Percentiles rank a stretch among this genome's conserved stretches.
Conservation (phyloP, 2,797 vertebrate genomes). For the Okamejei kenojei region DNA sequence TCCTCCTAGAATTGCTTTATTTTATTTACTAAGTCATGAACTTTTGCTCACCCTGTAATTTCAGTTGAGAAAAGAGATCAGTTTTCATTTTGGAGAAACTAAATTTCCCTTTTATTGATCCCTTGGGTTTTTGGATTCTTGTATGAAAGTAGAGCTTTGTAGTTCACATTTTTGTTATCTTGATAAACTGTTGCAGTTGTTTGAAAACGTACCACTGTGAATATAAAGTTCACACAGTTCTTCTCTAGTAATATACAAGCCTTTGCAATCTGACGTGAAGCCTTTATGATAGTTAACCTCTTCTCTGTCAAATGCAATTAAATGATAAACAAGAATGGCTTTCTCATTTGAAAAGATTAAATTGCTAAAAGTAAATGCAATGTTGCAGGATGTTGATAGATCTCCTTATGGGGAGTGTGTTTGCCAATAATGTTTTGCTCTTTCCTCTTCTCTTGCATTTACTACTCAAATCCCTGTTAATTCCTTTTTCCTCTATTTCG, state of each 20-base stretch:
- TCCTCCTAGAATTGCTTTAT: not conserved
- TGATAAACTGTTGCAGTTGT: not conserved
- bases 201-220: not conserved
- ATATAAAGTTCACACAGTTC: not conserved
- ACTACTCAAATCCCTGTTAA: too few species aligned
- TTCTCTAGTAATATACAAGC: not conserved
- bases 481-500: too few species aligned
- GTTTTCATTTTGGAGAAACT: not conserved
- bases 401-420: too few species aligned
- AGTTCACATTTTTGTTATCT: not conserved
- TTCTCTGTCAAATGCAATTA: not conserved
- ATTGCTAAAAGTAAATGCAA: not conserved
- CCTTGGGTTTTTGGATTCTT: not conserved
- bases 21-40: conserved; percentile 30
- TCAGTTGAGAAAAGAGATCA: not conserved
- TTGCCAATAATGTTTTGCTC: too few species aligned
- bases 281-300: not conserved
- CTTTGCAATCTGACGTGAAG: not conserved
- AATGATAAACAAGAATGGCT: not conserved
- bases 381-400: not conserved
- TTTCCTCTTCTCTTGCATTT: too few species aligned
- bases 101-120: not conserved
- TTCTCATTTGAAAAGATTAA: not conserved
- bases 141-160: not conserved
- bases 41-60: not conserved